phyloP scores from a whole-genome alignment of 92 coral and sea anemone species.

The Paragorgia papillata region DNA sequence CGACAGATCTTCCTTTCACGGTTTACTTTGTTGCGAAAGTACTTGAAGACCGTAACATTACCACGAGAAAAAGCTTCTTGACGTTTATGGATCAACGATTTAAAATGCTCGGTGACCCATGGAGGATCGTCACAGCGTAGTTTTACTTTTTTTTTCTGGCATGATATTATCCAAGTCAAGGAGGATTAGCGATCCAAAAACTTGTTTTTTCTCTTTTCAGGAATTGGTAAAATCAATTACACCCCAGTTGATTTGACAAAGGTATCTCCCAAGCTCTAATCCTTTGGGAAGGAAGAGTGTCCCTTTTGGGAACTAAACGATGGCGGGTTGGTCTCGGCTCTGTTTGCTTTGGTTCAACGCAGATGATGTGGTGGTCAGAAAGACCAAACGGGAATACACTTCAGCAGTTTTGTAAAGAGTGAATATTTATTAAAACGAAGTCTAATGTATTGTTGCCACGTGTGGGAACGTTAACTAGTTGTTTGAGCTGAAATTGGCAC shows the following conservation, averaged over 20 bases:
- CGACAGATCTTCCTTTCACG: conserved; percentile 14
- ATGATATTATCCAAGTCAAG: neutral
- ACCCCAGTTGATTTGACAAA: conserved; percentile 13
- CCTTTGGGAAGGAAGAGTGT: conserved; percentile 1
- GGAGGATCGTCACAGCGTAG: neutral
- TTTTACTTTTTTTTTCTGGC: conserved; percentile 3
- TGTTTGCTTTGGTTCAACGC: too few species aligned
- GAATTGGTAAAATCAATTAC: neutral
- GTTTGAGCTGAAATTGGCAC: conserved; percentile 22
- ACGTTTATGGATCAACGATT: neutral
- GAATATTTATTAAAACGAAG: conserved; percentile 24
- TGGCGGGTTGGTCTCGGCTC: neutral
- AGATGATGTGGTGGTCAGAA: conserved; percentile 19
- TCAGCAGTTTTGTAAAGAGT: neutral
- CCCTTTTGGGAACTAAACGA: neutral
- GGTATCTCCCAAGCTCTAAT: conserved; percentile 9
- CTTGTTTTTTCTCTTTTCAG: neutral
- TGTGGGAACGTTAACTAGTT: conserved; percentile 34
- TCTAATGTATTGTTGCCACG: conserved; percentile 13
- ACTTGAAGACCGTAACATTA: conserved; percentile 3
- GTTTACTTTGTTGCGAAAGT: conserved; percentile 30
- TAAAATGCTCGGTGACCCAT: neutral
- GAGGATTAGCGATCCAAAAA: neutral
- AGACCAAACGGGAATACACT: conserved; percentile 38
- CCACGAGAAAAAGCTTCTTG: conserved; percentile 25